A percentile compares a stretch with the other conserved stretches of the same genome.
These are phyloP conservation scores for Drosophila repletoides DNA, from an alignment of 1,140 invertebrate species.

Conservation along the genomic window DNA sequence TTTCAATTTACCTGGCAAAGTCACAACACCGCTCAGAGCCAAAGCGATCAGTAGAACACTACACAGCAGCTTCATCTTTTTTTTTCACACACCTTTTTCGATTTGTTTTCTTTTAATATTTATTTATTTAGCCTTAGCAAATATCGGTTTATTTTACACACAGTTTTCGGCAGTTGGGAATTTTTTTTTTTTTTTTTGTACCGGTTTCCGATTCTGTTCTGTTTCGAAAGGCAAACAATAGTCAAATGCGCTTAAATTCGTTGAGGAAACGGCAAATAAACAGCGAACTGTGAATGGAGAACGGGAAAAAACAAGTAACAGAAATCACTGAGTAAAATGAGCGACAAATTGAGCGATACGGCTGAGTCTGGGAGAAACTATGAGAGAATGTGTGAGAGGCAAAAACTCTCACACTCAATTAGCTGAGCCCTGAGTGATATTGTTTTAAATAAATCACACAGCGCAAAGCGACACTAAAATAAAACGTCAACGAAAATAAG, in stretches of 20 bases:
- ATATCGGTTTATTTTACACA: slow-evolving; percentile 19
- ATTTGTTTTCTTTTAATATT: slow-evolving; percentile 1
- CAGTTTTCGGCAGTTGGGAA: slow-evolving; percentile 24
- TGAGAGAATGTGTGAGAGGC: slow-evolving; percentile 21
- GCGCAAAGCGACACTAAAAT: slow-evolving; percentile 1
- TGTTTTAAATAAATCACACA: slow-evolving; percentile 22
- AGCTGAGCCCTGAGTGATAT: slow-evolving; percentile 18
- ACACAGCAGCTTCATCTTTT: slow-evolving; percentile 67
- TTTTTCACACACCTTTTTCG: slow-evolving; percentile 34
- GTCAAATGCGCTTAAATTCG: slow-evolving; percentile 74
- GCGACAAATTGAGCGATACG: slow-evolving; percentile 31
- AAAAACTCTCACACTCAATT: slow-evolving; percentile 26
- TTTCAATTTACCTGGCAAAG: slow-evolving; percentile 69
- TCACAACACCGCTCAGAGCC: slow-evolving; percentile 52
- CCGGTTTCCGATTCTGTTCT: slow-evolving; percentile 61
- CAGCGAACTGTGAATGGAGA: no score
- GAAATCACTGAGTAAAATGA: slow-evolving; percentile 39
- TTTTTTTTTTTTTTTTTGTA: slow-evolving; percentile 24
- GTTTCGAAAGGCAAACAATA: slow-evolving; percentile 70
- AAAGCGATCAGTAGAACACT: slow-evolving; percentile 52
- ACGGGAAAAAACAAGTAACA: slow-evolving; percentile 15
- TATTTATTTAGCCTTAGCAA: slow-evolving; percentile 16
- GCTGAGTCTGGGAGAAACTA: neutral
- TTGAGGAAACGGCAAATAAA: slow-evolving; percentile 78
- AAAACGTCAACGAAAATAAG: neutral